Percentiles rank a stretch among this genome's conserved stretches.
Conservation (phyloP, 2,888 invertebrate genomes). For the Pseudeuparius sepicola region DNA sequence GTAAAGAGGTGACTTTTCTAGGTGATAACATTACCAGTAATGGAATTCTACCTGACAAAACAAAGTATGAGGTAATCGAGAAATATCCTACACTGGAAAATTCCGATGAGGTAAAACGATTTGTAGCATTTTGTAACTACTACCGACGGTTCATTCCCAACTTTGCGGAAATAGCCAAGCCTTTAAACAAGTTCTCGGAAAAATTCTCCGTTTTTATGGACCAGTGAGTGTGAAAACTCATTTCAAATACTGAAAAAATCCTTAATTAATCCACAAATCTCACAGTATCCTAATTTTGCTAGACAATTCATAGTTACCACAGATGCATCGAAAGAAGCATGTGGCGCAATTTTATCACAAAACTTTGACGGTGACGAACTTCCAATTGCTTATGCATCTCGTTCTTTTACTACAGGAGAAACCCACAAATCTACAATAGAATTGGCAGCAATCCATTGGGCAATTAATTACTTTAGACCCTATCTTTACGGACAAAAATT, state of each 20-base stretch:
- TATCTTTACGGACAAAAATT: too few relatives aligned
- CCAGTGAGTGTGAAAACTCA: constrained; percentile 13
- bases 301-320: constrained; percentile 12
- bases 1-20: constrained; percentile 12
- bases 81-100: constrained; percentile 12
- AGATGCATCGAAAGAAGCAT: too few relatives aligned
- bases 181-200: constrained; percentile 11
- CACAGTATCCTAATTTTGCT: constrained; percentile 13
- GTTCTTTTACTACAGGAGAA: too few relatives aligned
- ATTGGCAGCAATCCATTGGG: too few relatives aligned
- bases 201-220: constrained; percentile 14
- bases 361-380: too few relatives aligned
- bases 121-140: too few relatives aligned
- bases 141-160: constrained; percentile 13
- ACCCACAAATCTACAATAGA: too few relatives aligned
- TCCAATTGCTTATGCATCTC: too few relatives aligned
- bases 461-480: too few relatives aligned
- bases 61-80: constrained; percentile 8
- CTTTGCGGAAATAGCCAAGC: constrained; percentile 14
- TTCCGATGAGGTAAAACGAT: constrained; percentile 14
- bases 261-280: constrained; percentile 9
- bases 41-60: constrained; percentile 7
- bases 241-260: constrained; percentile 12
- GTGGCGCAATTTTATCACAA: too few relatives aligned
- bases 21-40: constrained; percentile 14